Base-by-base conservation (phyloP, 2,888 invertebrate species). In the Andrena bucephala region DNA sequence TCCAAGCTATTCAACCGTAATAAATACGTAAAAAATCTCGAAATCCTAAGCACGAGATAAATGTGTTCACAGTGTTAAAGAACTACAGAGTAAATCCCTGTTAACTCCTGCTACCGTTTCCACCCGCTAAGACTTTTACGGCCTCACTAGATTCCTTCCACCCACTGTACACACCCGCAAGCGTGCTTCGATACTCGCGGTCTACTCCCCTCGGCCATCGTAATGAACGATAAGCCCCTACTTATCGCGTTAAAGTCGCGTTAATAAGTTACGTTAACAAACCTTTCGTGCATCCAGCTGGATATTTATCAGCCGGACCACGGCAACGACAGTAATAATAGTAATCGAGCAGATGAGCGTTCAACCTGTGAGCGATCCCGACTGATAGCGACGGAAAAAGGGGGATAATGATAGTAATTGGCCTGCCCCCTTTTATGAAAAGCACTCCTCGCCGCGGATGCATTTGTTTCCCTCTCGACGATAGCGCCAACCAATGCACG, bases 231-330 rank as follows among this genome's bases (percentile, higher is more conserved):
- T 83, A 84, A 77, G 77, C 63, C 73, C 27, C 70, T 70, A 83
- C 71, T 87, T 88, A 85, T 85, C 85, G 82, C 77, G 80, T 81
- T 83, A 80, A 82, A 81, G 78, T 79, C 79, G 52, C 48, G 67
- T 81, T 87, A 88, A 87, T 87, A 77, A 87, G 70, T 63, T 78
- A 77, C 65, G 77, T 70, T 83, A 77, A 84, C 81, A 77, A 77
- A 81, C 67, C 73, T 67, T 62, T 54, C 50, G 72, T 36, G 42
- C 66, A n/a, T 24, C 20, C 54, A 27, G 10, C 10, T 24, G 63
- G 48, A 62, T 65, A 59, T 74, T 52, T 54, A 68, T 79, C 33
- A 54, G 29, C 27, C 20, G 13, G 7, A n/a, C 16, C 48, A 20
- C 20, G 4, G 10, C 50, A 3, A 50, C n/a, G 31, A 31, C 20